Base-by-base conservation (phyloP, 2,113 vertebrate species). In the Hydrochoerus hydrochaeris region DNA sequence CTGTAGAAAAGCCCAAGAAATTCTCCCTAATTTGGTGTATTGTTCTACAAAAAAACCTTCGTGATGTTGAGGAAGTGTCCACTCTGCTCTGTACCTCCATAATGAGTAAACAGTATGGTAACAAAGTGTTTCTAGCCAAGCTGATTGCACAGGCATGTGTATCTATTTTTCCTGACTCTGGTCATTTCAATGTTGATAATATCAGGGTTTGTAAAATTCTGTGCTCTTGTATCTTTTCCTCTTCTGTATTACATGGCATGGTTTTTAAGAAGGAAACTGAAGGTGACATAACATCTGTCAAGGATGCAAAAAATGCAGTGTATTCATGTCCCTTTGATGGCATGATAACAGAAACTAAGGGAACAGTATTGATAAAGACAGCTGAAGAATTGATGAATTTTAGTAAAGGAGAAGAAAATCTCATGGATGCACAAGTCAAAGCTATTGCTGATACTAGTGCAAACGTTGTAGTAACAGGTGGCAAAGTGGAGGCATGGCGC, bases 181-280 rank as follows among this genome's bases (percentile, higher is more conserved):
- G 99, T 77, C 99, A 98, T 98, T 99, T 99, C 98, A 99, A 99
- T 12, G 99, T 99, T 86, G 99, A 99, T 97, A 99, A 98, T 71
- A 99, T 99, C 98, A 98, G 99, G 99, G 99, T 99, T 3, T 99
- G 99, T 98, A 99, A 99, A 98, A 99, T 99, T 97, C 97, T 99
- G 99, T 99, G 99, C 85, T 99, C 99, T 98, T 99, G 99, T 13
- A 96, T 99, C 95, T 98, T 98, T 1, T 98, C 99, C 9, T 99
- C 99, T 28, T 99, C 99, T 19, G 98, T 99, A 97, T 98, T 99
- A 35, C 99, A 99, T 81, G 99, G 99, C 30, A 99, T 99, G 99
- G 99, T 99, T 96, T 99, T 99, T 98, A 99, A 99, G 98, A 99
- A 99, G 95, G 99, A 99, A 98, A 98, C 99, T 0, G 99, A 99